These are phyloP conservation scores for Cephalophus harveyi DNA, from an alignment of 2,113 vertebrate species.

Conservation along the genomic window DNA sequence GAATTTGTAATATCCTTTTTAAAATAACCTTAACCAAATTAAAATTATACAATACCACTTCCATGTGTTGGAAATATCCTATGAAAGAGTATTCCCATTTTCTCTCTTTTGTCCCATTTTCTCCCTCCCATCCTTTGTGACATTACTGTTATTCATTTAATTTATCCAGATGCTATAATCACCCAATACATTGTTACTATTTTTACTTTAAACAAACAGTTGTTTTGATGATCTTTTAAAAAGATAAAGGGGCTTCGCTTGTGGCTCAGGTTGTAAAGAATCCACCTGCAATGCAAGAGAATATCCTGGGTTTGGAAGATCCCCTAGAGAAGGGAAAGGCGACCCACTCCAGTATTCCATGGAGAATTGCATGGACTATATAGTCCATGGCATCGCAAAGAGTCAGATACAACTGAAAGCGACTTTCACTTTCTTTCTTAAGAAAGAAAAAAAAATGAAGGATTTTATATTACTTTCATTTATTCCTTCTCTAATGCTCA, in stretches of 20 bases:
- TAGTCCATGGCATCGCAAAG: fast-evolving
- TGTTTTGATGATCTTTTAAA: neutral
- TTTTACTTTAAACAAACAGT: neutral
- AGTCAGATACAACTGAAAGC: neutral
- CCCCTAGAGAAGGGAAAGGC: neutral
- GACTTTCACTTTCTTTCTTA: neutral
- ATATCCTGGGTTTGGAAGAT: neutral
- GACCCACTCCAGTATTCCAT: neutral
- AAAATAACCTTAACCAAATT: neutral
- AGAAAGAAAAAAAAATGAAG: neutral
- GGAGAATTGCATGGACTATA: neutral
- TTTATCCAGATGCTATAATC: neutral
- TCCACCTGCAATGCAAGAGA: neutral
- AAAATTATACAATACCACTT: neutral
- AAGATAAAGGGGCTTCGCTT: neutral
- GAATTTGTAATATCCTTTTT: neutral
- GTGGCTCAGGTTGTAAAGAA: neutral
- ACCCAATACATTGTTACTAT: neutral
- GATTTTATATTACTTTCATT: neutral
- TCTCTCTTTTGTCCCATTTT: neutral
- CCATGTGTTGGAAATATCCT: neutral
- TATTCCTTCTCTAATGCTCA: neutral
- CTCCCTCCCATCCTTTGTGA: neutral
- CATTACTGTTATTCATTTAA: neutral
- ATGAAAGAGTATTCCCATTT: neutral